phyloP scores from a whole-genome alignment of 2,797 vertebrate genomes.

The Melanotaenia nigrans region DNA sequence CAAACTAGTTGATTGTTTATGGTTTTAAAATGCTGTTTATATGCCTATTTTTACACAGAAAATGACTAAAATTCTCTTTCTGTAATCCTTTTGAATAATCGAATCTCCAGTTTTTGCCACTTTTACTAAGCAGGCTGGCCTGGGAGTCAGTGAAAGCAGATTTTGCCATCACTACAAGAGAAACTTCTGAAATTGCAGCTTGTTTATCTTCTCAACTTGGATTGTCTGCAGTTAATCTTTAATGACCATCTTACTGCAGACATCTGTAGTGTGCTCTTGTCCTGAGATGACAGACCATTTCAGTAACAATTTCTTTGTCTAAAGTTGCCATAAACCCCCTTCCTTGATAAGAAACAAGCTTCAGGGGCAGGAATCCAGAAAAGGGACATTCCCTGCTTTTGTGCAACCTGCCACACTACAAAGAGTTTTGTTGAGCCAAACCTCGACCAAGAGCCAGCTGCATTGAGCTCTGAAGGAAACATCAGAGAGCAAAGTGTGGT shows the following conservation, averaged over 20 bases:
- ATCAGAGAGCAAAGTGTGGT: slow-evolving; percentile 84
- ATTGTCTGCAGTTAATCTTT: neutral
- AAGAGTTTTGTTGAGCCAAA: slow-evolving; percentile 69
- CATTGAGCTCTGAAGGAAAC: slow-evolving; percentile 82
- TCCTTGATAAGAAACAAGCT: slow-evolving; percentile 51
- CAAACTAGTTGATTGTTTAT: no score
- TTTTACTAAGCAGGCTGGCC: no score
- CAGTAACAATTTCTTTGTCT: slow-evolving; percentile 13
- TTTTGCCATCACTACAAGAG: no score
- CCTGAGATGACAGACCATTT: neutral
- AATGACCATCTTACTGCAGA: slow-evolving; percentile 1
- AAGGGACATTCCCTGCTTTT: slow-evolving; percentile 70
- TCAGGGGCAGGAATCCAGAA: slow-evolving; percentile 31
- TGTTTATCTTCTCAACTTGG: neutral
- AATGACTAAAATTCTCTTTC: no score
- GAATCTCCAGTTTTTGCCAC: no score
- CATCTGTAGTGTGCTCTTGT: neutral
- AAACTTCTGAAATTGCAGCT: neutral
- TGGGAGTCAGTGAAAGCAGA: no score
- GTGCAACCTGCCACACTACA: slow-evolving; percentile 81
- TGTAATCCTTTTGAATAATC: no score
- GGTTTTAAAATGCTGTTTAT: no score
- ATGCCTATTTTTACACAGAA: no score
- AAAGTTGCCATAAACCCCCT: slow-evolving; percentile 26
- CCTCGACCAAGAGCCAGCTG: slow-evolving; percentile 80